Evolutionary conservation across 1,140 invertebrate species (phyloP), one percentile per base, ranked within the genome.

Genomic region (Delia radicum): DNA sequence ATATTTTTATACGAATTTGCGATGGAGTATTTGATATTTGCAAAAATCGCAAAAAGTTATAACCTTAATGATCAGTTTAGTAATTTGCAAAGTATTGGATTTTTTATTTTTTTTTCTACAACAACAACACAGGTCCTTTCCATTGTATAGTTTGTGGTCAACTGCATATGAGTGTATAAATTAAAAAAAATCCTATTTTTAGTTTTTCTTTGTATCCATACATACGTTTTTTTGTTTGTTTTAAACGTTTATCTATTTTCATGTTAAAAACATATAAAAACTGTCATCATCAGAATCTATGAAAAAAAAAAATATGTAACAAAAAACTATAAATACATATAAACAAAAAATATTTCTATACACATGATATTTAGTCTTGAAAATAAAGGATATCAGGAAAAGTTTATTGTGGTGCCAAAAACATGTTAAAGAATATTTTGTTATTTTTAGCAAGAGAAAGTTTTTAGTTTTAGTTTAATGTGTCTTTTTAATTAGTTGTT

Each of bases 401-500:
- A 55, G n/a, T 55, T 55, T 55, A 21, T 21, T 55, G 48, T 55
- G 48, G 48, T 21, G 8, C 8, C 24, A 55, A 28, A 10, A 67
- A 67, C 33, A 69, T 69, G 27, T 3, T 10, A 37, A 31, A 69
- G 31, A 69, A 69, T 33, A 69, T 33, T n/a, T 69, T 37, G 31
- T 33, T 69, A 69, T 69, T 69, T 31, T 26, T 33, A 7, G 7
- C n/a, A 33, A 37, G 21, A 69, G 29, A 69, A 69, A 69, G n/a
- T n/a, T n/a, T n/a, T n/a, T n/a, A 37, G 13, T 37, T 69, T 69
- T 69, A 69, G 65, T 69, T 69, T 69, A 69, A 69, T 69, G 65
- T 69, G 65, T 69, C 65, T 69, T 69, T 69, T 69, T 69, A 69
- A 69, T 69, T 69, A 69, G 65, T 69, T 69, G 65, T 69, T 69